Conservation (phyloP, 2,113 vertebrate genomes). For the Herpailurus yagouaroundi region DNA sequence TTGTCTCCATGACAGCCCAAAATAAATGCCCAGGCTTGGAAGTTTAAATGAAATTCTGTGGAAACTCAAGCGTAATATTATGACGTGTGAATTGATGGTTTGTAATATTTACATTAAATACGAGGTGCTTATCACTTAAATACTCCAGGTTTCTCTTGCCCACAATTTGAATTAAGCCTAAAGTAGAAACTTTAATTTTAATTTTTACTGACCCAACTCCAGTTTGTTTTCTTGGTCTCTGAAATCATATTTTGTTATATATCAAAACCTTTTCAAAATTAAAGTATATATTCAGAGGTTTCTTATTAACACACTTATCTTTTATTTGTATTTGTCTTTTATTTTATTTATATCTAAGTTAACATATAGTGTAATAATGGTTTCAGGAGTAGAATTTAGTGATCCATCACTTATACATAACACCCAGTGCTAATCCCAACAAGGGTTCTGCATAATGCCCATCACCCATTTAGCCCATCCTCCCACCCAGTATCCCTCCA, state of each 20-base stretch:
- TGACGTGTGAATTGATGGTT: neutral
- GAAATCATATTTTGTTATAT: neutral
- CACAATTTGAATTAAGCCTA: neutral
- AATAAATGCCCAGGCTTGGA: neutral
- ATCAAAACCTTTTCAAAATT: neutral
- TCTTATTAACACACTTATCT: neutral
- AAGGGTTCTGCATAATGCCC: no score
- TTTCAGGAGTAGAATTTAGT: no score
- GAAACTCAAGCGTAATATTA: neutral
- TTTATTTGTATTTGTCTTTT: neutral
- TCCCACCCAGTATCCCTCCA: no score
- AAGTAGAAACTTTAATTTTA: neutral
- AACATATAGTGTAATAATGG: no score
- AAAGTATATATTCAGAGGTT: neutral
- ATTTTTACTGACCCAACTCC: neutral
- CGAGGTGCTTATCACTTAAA: neutral
- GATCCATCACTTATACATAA: no score
- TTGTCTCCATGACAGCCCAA: neutral
- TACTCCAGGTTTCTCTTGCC: neutral
- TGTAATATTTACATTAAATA: neutral
- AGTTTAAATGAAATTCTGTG: neutral
- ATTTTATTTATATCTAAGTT: no score
- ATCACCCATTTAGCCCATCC: no score
- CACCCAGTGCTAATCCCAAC: no score
- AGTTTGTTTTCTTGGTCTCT: slow-evolving; percentile 40